Base-by-base conservation (phyloP, 30 jellyfish, hydroid and myxozoan species). In the Phacellophora camtschatica region DNA sequence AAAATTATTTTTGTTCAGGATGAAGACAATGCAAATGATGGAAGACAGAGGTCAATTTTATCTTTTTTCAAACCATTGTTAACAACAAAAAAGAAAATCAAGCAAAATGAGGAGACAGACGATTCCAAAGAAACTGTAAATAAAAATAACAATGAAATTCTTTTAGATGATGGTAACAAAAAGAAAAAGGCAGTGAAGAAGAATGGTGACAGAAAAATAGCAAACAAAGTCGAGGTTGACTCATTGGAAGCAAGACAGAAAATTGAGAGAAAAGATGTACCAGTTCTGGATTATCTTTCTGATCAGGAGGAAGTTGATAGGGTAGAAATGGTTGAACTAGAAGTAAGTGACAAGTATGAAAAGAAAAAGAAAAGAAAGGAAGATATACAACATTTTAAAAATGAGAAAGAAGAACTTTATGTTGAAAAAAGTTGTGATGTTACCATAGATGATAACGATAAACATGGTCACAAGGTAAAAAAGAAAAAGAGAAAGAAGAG, bases 41-140 rank as follows among this genome's bases (percentile, higher is more conserved):
- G 35, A 15, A 80, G 61, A 25, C 91, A 80, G 58, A 54, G 29
- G 23, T 80, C 91, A 2, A 80, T 80, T 39, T 58, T 64, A 39
- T 63, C 91, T 9, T 80, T 80, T 67, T 80, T 80, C 59, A 80
- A 80, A 50, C 84, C 77, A 53, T 46, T 73, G 4, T 19, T 43
- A 13, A 10, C 10, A 18, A 13, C 19, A 43, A 74, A 74, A 35
- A 7, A n/a, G 28, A 53, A 51, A 36, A 12, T 4, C 18, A n/a
- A n/a, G n/a, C n/a, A n/a, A n/a, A n/a, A n/a, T n/a, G n/a, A n/a
- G n/a, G n/a, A n/a, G n/a, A n/a, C n/a, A n/a, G n/a, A n/a, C n/a
- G n/a, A n/a, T n/a, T n/a, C n/a, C n/a, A n/a, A n/a, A n/a, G n/a
- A n/a, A n/a, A n/a, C n/a, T n/a, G n/a, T n/a, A n/a, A n/a, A n/a